Percentiles rank a stretch among this genome's conserved stretches.
Evolutionary conservation across 2,797 vertebrate genomes (phyloP).

Genomic region (Leptatherina wallacei): DNA sequence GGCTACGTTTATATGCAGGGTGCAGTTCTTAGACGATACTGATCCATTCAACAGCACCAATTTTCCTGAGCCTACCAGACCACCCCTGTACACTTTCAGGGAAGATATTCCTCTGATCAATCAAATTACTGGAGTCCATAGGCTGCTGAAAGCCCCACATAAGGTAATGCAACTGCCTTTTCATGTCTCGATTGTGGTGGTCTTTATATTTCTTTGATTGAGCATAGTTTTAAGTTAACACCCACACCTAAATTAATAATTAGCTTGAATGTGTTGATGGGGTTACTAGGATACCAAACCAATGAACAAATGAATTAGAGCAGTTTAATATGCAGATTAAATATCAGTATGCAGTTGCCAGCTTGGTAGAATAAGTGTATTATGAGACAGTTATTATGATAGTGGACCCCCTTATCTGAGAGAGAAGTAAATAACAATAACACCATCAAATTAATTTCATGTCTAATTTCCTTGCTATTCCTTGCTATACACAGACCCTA

Average conservation of each 20-base stretch:
- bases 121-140: constrained; percentile 91
- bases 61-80: constrained; percentile 93
- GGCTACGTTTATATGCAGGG: constrained; percentile 90
- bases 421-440: neutral
- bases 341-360: constrained; percentile 36
- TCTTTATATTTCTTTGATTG: constrained; percentile 12
- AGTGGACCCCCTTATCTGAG: neutral
- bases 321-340: constrained; percentile 58
- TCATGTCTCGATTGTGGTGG: neutral
- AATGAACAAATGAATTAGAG: constrained; percentile 20
- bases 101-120: constrained; percentile 91
- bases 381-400: neutral
- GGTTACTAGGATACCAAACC: constrained; percentile 48
- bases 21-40: constrained; percentile 95
- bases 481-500: neutral
- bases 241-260: constrained; percentile 44
- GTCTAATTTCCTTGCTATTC: neutral
- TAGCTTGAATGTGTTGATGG: constrained; percentile 40
- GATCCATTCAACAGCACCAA: constrained; percentile 96
- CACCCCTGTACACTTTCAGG: constrained; percentile 90
- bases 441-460: neutral
- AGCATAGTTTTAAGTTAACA: constrained; percentile 17
- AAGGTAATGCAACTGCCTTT: constrained; percentile 82
- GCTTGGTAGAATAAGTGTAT: neutral
- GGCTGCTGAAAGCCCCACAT: constrained; percentile 91